Evolutionary conservation across 2,888 invertebrate genomes (phyloP), one percentile per base, ranked within the genome.

Genomic region (Dynastes tityus): DNA sequence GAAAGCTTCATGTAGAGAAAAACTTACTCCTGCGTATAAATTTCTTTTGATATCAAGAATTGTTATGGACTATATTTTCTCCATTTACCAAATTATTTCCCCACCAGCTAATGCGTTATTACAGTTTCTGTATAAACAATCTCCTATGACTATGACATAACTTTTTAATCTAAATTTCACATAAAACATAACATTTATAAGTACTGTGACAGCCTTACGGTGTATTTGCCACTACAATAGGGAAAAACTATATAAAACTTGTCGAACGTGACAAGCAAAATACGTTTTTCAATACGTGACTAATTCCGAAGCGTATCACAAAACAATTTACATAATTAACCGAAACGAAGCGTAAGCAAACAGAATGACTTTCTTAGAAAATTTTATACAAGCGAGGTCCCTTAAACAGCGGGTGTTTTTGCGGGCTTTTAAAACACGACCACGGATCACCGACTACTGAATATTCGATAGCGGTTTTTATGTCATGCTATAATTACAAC

Each of bases 321-420:
- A 58, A 58, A 58, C 55, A 32, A 70, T 70, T 70, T 70, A 70
- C 70, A 70, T 55, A 70, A 70, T 70, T 70, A 70, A 70, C 53
- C 53, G 53, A 32, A 70, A 29, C 70, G 70, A 70, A 70, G 70
- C 51, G 51, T 70, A 70, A 70, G 70, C 70, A 70, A 70, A 70
- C 53, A 70, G 53, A 70, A 70, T 70, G 32, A 70, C 53, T 70
- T 70, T 70, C 70, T 32, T 70, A 51, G 70, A 70, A 70, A 70
- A 70, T 53, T 32, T 32, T 29, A 55, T 29, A 32, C 53, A 16
- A 53, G 32, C 22, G 55, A 22, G 16, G 22, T 58, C 22, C 22
- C 22, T 22, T 22, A 45, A 67, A 67, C 45, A n/a, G 65, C 65
- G 65, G 45, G 22, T 22, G 40, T 67, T 67, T 67, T 67, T 67